Percentiles rank a stretch among this genome's conserved stretches.
phyloP scores from a whole-genome alignment of 2,113 vertebrate species.

The Erpornis zantholeuca region DNA sequence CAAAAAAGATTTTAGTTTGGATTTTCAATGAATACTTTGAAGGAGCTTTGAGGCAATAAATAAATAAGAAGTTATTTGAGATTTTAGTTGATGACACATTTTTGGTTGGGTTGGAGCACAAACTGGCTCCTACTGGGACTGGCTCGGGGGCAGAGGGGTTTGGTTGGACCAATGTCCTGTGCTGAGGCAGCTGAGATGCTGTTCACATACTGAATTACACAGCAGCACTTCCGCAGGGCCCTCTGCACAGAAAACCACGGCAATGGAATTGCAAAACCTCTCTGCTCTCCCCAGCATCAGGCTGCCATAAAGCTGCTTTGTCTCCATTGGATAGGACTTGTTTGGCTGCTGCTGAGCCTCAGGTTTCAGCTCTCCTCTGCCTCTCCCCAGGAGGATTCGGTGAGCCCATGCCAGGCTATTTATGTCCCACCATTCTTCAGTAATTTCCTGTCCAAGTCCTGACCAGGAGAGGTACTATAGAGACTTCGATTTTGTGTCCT shows the following conservation, averaged over 20 bases:
- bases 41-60: not conserved
- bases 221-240: not conserved
- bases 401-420: not conserved
- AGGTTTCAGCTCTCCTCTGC: not conserved
- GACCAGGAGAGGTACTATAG: not conserved
- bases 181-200: not conserved
- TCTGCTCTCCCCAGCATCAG: not conserved
- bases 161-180: not conserved
- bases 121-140: not conserved
- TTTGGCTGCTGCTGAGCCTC: not conserved
- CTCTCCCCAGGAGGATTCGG: not conserved
- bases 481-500: not conserved
- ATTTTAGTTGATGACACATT: not conserved
- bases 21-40: not conserved
- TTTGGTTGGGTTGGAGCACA: not conserved
- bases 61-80: not conserved
- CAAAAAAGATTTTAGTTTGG: not conserved
- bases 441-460: not conserved
- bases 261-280: not conserved
- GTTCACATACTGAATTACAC: not conserved
- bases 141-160: not conserved
- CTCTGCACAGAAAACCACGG: not conserved
- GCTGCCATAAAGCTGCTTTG: not conserved
- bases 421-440: not conserved
- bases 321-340: not conserved